Evolutionary conservation across 1,140 invertebrate species (phyloP).

Genomic region (Lordiphosa stackelbergi): DNA sequence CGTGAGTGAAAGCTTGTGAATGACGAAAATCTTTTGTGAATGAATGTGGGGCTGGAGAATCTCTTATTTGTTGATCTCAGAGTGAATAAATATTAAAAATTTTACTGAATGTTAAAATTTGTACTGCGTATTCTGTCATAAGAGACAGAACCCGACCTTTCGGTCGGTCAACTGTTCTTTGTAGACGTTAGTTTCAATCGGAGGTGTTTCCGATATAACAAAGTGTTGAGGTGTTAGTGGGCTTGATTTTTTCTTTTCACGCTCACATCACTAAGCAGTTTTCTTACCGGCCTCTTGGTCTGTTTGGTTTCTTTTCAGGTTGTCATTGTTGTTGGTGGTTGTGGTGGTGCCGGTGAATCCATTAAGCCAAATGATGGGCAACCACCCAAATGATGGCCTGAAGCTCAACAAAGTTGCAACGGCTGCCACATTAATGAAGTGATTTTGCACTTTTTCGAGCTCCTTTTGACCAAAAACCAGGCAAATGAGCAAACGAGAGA

Average conservation of each 20-base stretch:
- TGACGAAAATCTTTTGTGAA: conserved; percentile 1
- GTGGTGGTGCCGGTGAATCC: conserved; percentile 38
- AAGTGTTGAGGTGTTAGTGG: too few species aligned
- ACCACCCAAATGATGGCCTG: conserved; percentile 41
- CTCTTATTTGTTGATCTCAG: too few species aligned
- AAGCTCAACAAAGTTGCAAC: conserved; percentile 22
- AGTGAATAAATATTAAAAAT: too few species aligned
- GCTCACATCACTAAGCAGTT: conserved; percentile 6
- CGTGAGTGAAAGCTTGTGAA: conserved; percentile 2
- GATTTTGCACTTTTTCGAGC: conserved; percentile 66
- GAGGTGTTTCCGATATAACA: too few species aligned
- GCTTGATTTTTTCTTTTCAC: neutral
- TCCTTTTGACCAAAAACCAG: conserved; percentile 47
- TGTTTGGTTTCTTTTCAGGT: conserved; percentile 7
- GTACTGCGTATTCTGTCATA: too few species aligned
- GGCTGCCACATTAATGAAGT: conserved; percentile 64
- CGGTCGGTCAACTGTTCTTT: too few species aligned
- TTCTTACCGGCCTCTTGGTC: neutral
- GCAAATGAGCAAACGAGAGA: conserved; percentile 8
- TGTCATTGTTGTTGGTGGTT: conserved; percentile 7
- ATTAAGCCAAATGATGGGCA: conserved; percentile 69
- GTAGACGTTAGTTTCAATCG: too few species aligned
- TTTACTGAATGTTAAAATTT: too few species aligned
- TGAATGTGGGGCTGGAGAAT: neutral
- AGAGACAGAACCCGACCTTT: too few species aligned